Evolutionary conservation across 2,888 invertebrate species (phyloP), one percentile per base, ranked within the genome.

Genomic region (Diplazon laetatorius): DNA sequence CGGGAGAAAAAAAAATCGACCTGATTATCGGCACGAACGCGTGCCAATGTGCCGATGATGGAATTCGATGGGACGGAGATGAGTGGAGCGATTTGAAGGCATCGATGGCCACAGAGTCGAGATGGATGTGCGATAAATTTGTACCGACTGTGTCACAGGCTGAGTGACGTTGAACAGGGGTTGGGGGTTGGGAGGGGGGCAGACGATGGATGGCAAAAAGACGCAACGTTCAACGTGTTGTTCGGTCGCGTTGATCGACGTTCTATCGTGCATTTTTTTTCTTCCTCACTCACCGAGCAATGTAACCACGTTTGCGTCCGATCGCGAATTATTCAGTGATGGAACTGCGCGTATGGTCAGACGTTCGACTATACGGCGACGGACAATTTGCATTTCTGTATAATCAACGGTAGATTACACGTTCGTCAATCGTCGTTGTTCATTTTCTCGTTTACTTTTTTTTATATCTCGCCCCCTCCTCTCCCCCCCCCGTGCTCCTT

Each of bases 231-330:
- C 2, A 57, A 48, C 44, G 46, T 10, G n/a, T 57, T 22, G n/a
- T 30, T 46, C 16, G 14, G 22, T 20, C 4, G 1, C 16, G 46
- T 46, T 25, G 37, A 63, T 22, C 30, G 12, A 12, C 20, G n/a
- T 9, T 9, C 42, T 42, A 2, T 48, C 48, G 39, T 50, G 14
- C 9, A 59, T 46, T 20, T 25, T n/a, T 66, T 73, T 74, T 52
- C 39, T 16, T 66, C 48, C 20, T n/a, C 60, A 42, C n/a, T 66
- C 44, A 12, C 71, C 80, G 74, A 80, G 77, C 37, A 25, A 60
- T 50, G 73, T 80, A 80, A 80, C 80, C 80, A 81, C n/a, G n/a
- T n/a, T 80, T 78, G 81, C 77, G 80, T 65, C 76, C 71, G 76
- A 62, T 71, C 78, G 72, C n/a, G n/a, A n/a, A 74, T 62, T 25